These are phyloP conservation scores for Bombus confusus DNA, from an alignment of 1,140 invertebrate genomes.

Conservation along the genomic window DNA sequence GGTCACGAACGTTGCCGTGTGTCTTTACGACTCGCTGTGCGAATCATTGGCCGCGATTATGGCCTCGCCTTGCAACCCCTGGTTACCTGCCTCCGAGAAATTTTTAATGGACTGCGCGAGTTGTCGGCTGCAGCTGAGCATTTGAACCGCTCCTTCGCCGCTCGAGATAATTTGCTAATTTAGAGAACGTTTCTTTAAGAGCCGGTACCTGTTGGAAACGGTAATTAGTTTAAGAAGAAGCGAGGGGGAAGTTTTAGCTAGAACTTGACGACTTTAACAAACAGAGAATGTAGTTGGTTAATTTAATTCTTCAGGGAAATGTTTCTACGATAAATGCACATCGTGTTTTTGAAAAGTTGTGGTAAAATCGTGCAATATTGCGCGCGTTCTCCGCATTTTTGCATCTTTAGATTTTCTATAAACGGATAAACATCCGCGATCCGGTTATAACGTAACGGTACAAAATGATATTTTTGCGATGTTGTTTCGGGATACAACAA, in stretches of 20 bases:
- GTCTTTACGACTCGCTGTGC: constrained; percentile 25
- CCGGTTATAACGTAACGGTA: neutral
- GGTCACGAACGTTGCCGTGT: constrained; percentile 60
- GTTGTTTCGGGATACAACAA: too few species aligned
- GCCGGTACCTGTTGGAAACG: neutral
- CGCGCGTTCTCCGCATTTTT: accelerated
- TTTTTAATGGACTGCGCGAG: constrained; percentile 2
- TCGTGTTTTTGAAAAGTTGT: too few species aligned
- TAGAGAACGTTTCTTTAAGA: neutral
- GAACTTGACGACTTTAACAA: neutral
- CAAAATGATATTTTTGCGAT: neutral
- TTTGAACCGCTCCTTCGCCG: neutral
- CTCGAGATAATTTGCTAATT: neutral
- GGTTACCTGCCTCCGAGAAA: neutral
- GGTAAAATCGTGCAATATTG: neutral
- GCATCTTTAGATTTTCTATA: too few species aligned
- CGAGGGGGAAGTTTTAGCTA: neutral
- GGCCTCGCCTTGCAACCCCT: neutral
- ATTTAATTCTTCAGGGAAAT: neutral
- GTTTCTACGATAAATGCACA: accelerated
- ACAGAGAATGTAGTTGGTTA: neutral
- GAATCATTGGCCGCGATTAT: constrained; percentile 31
- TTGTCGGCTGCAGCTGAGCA: too few species aligned
- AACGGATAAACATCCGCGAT: too few species aligned
- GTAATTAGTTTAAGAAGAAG: neutral